phyloP scores from a whole-genome alignment of 2,797 vertebrate genomes.

The Gymnoscopelus microlampas region DNA sequence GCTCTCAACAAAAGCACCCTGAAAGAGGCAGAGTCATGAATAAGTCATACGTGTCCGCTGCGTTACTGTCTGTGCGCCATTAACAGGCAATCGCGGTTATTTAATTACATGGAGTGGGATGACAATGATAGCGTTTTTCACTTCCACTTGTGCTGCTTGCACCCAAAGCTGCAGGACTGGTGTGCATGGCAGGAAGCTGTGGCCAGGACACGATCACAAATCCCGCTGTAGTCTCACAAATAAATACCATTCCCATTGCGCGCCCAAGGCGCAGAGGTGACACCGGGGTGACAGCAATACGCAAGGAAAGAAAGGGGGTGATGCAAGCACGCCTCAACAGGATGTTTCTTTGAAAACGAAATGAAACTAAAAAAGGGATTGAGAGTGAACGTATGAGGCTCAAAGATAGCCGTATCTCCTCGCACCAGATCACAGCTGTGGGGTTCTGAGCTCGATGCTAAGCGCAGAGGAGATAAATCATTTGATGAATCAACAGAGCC shows the following conservation, averaged over 20 bases:
- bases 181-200: neutral
- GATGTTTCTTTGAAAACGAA: neutral
- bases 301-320: slow-evolving; percentile 2
- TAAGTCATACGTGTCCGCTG: slow-evolving; percentile 65
- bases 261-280: slow-evolving; percentile 25
- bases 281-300: slow-evolving; percentile 3
- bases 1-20: slow-evolving; percentile 69
- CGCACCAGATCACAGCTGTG: neutral
- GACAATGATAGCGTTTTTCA: slow-evolving; percentile 42
- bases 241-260: slow-evolving; percentile 19
- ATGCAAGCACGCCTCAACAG: slow-evolving; percentile 14
- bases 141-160: slow-evolving; percentile 39
- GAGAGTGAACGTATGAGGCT: slow-evolving; percentile 16
- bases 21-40: slow-evolving; percentile 69
- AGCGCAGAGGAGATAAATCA: neutral
- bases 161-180: slow-evolving; percentile 11
- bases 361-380: neutral
- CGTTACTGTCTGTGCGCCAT: slow-evolving; percentile 49
- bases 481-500: slow-evolving; percentile 37
- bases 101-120: slow-evolving; percentile 49
- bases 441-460: no score
- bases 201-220: slow-evolving; percentile 26
- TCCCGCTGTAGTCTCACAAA: slow-evolving; percentile 5
- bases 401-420: slow-evolving; percentile 32
- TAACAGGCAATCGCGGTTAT: slow-evolving; percentile 58